Percentiles rank a stretch among this genome's conserved stretches.
Conservation (phyloP, 2,888 invertebrate genomes). For the Drosophila fungiperda region DNA sequence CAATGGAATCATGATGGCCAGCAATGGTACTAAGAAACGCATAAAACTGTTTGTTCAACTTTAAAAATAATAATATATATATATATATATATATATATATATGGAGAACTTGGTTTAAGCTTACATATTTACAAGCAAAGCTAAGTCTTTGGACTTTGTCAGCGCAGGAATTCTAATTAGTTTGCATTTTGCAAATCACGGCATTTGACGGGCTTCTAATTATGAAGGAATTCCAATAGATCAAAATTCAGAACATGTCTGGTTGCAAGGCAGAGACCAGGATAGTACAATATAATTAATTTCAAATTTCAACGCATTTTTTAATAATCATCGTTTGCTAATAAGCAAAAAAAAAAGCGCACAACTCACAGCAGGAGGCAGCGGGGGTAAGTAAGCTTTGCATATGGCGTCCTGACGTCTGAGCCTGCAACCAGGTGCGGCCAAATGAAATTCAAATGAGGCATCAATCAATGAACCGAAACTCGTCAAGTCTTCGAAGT, state of each 20-base stretch:
- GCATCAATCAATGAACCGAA: constrained; percentile 37
- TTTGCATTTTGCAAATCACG: constrained; percentile 71
- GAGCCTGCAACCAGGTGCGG: constrained; percentile 17
- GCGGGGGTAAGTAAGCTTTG: neutral
- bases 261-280: neutral
- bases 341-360: constrained; percentile 42
- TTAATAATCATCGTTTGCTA: constrained; percentile 70
- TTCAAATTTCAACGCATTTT: constrained; percentile 47
- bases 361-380: neutral
- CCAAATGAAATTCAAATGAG: constrained; percentile 60
- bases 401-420: neutral
- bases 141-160: constrained; percentile 1
- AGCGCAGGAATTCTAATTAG: constrained; percentile 67
- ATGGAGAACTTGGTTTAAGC: constrained; percentile 7
- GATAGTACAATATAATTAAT: constrained; percentile 26
- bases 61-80: constrained; percentile 1
- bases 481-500: constrained; percentile 50
- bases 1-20: constrained; percentile 8
- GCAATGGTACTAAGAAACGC: constrained; percentile 48
- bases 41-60: constrained; percentile 50
- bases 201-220: constrained; percentile 70
- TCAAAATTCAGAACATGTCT: constrained; percentile 55
- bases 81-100: too few relatives aligned
- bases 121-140: constrained; percentile 4
- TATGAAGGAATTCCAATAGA: constrained; percentile 68